A percentile compares a stretch with the other conserved stretches of the same genome.
These are phyloP conservation scores for Lithophane semibrunnea DNA, from an alignment of 2,888 invertebrate species.

Conservation along the genomic window DNA sequence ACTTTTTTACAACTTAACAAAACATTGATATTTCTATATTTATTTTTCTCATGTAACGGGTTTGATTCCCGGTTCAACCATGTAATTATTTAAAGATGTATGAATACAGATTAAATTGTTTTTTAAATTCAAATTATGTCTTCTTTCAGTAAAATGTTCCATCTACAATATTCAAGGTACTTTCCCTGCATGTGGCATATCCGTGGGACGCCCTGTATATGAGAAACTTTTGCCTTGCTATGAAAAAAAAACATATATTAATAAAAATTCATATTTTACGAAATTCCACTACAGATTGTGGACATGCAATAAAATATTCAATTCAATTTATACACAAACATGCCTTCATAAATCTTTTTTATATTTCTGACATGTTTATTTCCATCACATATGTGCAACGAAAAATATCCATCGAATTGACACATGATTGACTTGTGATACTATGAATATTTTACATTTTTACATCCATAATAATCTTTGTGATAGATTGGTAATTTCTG, in stretches of 20 bases:
- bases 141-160: no score
- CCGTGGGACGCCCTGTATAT: no score
- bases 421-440: no score
- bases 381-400: conserved; percentile 11
- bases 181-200: no score
- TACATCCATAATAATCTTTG: conserved; percentile 4
- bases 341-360: neutral
- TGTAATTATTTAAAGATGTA: no score
- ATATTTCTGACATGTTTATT: conserved; percentile 31
- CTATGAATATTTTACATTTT: conserved; percentile 21
- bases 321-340: conserved; percentile 14
- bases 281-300: conserved; percentile 8
- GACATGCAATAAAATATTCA: conserved; percentile 39
- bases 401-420: conserved; percentile 18
- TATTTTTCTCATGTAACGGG: no score
- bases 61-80: no score
- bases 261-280: conserved; percentile 4
- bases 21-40: neutral
- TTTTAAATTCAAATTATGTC: no score
- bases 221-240: neutral
- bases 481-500: neutral
- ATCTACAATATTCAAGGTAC: no score
- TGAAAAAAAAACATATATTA: neutral
- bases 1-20: neutral
- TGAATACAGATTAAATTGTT: no score